Evolutionary conservation across 2,797 vertebrate genomes (phyloP).

Genomic region (Anguilla obscura): DNA sequence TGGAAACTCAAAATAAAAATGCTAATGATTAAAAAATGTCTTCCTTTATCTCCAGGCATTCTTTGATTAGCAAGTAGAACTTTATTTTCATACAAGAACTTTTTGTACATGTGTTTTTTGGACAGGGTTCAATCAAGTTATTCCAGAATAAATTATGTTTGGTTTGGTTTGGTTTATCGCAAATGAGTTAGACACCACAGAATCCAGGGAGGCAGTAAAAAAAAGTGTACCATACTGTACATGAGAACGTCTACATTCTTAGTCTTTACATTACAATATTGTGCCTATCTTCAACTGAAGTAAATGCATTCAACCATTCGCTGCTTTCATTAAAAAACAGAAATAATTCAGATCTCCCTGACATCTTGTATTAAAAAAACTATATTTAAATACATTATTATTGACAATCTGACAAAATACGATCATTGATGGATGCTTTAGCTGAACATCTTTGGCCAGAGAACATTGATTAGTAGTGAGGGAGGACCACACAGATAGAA

Average conservation of each 20-base stretch:
- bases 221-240: neutral
- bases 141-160: neutral
- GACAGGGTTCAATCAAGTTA: neutral
- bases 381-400: neutral
- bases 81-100: neutral
- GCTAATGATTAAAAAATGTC: constrained; percentile 42
- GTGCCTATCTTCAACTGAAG: neutral
- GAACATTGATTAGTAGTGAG: neutral
- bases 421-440: neutral
- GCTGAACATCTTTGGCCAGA: neutral
- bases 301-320: neutral
- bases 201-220: neutral
- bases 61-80: neutral
- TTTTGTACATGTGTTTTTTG: neutral
- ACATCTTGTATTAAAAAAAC: neutral
- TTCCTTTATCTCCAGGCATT: neutral
- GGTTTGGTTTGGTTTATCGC: neutral
- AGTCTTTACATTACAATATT: neutral
- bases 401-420: neutral
- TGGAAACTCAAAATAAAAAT: constrained; percentile 65
- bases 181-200: neutral
- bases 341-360: no score
- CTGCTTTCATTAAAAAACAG: neutral
- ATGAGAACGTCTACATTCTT: neutral
- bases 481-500: neutral